A percentile compares a stretch with the other conserved stretches of the same genome.
Conservation (phyloP, 2,888 invertebrate genomes). For the Stenoptilia bipunctidactyla region DNA sequence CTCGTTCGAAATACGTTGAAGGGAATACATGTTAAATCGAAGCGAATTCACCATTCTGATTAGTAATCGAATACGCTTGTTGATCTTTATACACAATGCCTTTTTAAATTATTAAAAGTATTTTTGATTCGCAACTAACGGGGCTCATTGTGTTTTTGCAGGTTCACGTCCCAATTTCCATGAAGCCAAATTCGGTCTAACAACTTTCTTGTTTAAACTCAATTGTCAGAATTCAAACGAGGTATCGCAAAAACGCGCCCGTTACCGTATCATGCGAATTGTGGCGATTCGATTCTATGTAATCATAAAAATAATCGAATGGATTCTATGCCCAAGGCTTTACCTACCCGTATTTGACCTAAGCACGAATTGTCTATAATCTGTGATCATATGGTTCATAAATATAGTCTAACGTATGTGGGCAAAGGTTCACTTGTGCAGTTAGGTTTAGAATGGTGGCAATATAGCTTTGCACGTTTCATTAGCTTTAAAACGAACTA, state of each 20-base stretch:
- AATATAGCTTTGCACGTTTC: too few relatives aligned
- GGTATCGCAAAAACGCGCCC: constrained; percentile 36
- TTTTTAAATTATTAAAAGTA: constrained; percentile 16
- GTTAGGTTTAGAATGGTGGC: too few relatives aligned
- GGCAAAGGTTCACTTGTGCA: too few relatives aligned
- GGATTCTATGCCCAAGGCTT: constrained; percentile 1
- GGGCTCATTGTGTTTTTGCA: not conserved
- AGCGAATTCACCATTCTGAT: too few relatives aligned
- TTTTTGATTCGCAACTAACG: constrained; percentile 2
- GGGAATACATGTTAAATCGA: too few relatives aligned
- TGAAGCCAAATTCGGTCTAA: constrained; percentile 29
- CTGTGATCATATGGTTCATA: not conserved
- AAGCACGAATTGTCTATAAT: not conserved
- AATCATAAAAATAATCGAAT: constrained; percentile 17
- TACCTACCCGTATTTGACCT: not conserved
- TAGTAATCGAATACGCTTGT: too few relatives aligned
- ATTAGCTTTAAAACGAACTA: too few relatives aligned
- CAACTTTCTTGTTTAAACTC: constrained; percentile 35
- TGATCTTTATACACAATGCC: constrained; percentile 9
- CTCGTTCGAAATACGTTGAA: too few relatives aligned
- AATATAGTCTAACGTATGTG: too few relatives aligned
- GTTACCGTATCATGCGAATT: constrained; percentile 36
- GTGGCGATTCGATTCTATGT: constrained; percentile 38
- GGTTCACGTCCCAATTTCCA: not conserved
- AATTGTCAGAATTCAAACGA: constrained; percentile 33